Evolutionary conservation across 2,888 invertebrate genomes (phyloP).

Genomic region (Phoronis australis): DNA sequence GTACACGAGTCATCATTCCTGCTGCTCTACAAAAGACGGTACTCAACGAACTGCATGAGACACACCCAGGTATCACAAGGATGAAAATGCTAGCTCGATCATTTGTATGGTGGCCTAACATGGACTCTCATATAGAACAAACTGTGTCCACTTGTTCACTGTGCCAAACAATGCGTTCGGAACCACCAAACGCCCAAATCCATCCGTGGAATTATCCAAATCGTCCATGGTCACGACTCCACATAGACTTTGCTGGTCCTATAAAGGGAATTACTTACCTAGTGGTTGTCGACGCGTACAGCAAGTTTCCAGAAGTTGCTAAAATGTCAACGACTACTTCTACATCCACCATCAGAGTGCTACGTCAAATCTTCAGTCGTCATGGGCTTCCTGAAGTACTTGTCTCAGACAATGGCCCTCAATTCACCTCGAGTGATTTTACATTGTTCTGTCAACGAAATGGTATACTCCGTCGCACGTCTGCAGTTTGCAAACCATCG

Average conservation of each 20-base stretch:
- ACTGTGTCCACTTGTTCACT: constrained; percentile 1
- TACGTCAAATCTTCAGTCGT: too few species aligned
- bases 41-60: not conserved
- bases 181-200: constrained; percentile 10
- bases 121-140: too few species aligned
- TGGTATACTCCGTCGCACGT: constrained; percentile 19
- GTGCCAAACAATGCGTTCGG: constrained; percentile 9
- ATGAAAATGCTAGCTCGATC: not conserved
- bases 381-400: too few species aligned
- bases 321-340: too few species aligned
- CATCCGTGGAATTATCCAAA: constrained; percentile 19
- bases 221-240: constrained; percentile 17
- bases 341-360: too few species aligned
- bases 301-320: constrained; percentile 48
- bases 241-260: constrained; percentile 16
- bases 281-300: constrained; percentile 22
- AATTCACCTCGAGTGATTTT: constrained; percentile 22
- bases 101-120: constrained; percentile 1
- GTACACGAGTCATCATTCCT: constrained; percentile 23
- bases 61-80: not conserved
- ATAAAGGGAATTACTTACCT: constrained; percentile 13
- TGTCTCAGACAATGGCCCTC: too few species aligned
- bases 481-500: constrained; percentile 28
- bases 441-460: constrained; percentile 16
- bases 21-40: constrained; percentile 12